These are phyloP conservation scores for Heliconius charithonia DNA, from an alignment of 2,888 invertebrate genomes.

Conservation along the genomic window DNA sequence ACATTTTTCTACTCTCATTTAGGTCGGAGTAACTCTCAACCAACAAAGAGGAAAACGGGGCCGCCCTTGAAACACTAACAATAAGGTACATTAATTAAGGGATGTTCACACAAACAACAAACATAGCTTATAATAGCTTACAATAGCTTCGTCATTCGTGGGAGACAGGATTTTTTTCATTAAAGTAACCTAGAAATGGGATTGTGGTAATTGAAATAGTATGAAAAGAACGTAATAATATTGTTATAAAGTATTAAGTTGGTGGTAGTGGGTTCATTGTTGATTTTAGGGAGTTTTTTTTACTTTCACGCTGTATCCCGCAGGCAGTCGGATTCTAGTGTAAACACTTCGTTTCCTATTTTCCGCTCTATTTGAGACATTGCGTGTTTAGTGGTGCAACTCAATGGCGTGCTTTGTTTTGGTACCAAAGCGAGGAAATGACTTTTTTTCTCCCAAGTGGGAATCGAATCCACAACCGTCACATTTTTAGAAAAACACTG, in stretches of 20 bases:
- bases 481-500: background rate
- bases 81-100: constrained; percentile 2
- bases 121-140: background rate
- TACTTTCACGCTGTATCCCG: background rate
- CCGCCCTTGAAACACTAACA: constrained; percentile 6
- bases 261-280: background rate
- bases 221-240: too few species aligned
- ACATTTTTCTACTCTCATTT: background rate
- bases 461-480: background rate
- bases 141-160: background rate
- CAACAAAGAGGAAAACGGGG: constrained; percentile 4
- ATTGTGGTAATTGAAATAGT: background rate
- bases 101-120: constrained; percentile 14
- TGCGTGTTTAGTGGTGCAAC: background rate
- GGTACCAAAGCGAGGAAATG: background rate
- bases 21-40: background rate
- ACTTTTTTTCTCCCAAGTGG: background rate
- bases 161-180: background rate
- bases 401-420: background rate
- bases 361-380: background rate
- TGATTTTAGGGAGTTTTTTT: background rate
- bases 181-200: background rate
- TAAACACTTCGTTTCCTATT: background rate
- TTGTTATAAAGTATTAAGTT: too few species aligned
- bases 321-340: background rate